phyloP scores from a whole-genome alignment of 2,113 vertebrate genomes.

The Naja naja region DNA sequence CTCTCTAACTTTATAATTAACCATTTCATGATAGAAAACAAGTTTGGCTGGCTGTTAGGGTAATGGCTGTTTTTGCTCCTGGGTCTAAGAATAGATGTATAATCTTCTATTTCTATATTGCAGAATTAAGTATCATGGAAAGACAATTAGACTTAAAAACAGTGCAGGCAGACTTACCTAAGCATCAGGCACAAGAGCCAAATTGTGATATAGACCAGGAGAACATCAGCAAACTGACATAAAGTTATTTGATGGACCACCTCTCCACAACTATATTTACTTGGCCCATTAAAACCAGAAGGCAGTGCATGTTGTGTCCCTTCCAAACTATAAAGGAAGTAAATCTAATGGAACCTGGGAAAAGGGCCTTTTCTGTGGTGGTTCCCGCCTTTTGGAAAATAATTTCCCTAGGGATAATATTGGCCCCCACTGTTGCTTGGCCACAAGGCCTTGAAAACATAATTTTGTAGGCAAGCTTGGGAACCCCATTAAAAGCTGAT shows the following conservation, averaged over 20 bases:
- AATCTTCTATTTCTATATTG: neutral
- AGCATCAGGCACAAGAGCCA: neutral
- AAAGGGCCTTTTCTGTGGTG: neutral
- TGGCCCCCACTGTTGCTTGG: neutral
- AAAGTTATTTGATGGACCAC: neutral
- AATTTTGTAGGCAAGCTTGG: neutral
- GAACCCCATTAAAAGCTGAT: neutral
- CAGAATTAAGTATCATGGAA: neutral
- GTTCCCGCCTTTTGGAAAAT: neutral
- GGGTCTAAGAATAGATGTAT: neutral
- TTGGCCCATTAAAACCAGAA: neutral
- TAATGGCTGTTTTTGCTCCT: neutral
- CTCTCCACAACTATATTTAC: neutral
- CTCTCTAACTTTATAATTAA: neutral
- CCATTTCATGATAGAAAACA: neutral
- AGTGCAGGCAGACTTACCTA: neutral
- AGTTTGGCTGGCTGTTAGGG: neutral
- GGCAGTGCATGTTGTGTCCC: neutral
- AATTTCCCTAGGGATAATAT: neutral
- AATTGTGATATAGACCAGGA: neutral
- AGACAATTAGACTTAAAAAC: neutral
- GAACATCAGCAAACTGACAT: neutral
- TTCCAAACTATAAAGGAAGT: neutral
- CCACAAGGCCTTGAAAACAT: neutral
- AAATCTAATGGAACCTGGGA: neutral